Evolutionary conservation across 1,140 invertebrate species (phyloP).

Genomic region (Trichonephila inaurata): DNA sequence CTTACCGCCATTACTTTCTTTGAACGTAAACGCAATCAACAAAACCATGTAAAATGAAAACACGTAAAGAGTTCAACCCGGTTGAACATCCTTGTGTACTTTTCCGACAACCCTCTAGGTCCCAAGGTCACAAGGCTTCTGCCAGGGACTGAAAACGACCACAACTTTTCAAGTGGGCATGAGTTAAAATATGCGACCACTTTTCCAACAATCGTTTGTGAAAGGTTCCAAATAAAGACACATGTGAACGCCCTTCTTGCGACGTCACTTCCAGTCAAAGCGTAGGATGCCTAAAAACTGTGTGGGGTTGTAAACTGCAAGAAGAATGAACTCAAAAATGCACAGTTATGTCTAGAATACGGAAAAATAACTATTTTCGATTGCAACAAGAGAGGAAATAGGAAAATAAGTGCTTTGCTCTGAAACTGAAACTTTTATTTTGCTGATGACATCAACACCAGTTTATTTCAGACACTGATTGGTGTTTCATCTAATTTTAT

Average conservation of each 20-base stretch:
- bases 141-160: neutral
- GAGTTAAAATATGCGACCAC: slow-evolving; percentile 10
- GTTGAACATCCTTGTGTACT: slow-evolving; percentile 2
- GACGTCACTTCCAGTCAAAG: slow-evolving; percentile 12
- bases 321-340: neutral
- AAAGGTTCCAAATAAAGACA: slow-evolving; percentile 22
- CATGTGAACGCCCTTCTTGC: slow-evolving; percentile 14
- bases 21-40: neutral
- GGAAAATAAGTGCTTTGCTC: neutral
- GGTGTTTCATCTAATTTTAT: neutral
- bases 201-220: neutral
- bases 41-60: neutral
- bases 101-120: neutral
- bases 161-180: neutral
- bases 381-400: neutral
- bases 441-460: neutral
- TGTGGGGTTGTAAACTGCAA: neutral
- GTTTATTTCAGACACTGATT: neutral
- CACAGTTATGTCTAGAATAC: neutral
- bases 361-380: neutral
- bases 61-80: neutral
- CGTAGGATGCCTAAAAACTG: neutral
- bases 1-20: neutral
- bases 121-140: neutral
- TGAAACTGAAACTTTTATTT: neutral